Evolutionary conservation across 2,888 invertebrate species (phyloP), one percentile per base, ranked within the genome.

Genomic region (Chamaedrilus cognettii): DNA sequence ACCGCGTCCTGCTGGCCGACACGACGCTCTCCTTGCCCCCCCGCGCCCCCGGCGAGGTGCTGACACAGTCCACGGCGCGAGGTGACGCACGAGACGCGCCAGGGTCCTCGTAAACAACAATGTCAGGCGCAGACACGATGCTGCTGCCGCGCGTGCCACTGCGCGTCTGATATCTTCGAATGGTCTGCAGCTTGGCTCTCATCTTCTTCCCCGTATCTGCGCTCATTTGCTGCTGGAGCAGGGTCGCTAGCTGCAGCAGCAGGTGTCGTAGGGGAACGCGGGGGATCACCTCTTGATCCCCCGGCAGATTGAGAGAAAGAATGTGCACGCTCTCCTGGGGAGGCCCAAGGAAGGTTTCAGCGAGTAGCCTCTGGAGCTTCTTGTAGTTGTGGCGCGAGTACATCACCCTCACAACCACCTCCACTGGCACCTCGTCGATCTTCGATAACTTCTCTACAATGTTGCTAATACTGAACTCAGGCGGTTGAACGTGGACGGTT

Each of bases 331-430:
- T 19, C 7, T 52, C 55, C 28, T 52, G 55, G 7, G 11, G 19
- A 7, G 15, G 5, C 26, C 26, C 23, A 23, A 7, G 26, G 55
- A 7, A 52, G 7, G 11, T 19, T 23, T 52, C 26, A 52, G 28
- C 19, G 11, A 52, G 19, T 19, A 52, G 28, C 7, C 28, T 52
- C 28, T 52, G 55, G 7, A 52, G 11, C 28, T 52, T 52, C 26
- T 23, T 52, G 55, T 52, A 52, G 26, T 52, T 52, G 28, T 23
- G 11, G 28, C 55, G 55, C 55, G 55, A 52, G 28, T 23, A 52
- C 55, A 52, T 52, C 11, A 52, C 42, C 42, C 7, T 19, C 7
- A 7, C 7, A 19, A 26, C 28, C 7, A 19, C 15, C 19, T 52
- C 26, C 26, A 52, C 7, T 15, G 55, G 55, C 11, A 15, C 26